Percentiles rank a stretch among this genome's conserved stretches.
Conservation (phyloP, 2,113 vertebrate genomes). For the Psilopogon haemacephalus region DNA sequence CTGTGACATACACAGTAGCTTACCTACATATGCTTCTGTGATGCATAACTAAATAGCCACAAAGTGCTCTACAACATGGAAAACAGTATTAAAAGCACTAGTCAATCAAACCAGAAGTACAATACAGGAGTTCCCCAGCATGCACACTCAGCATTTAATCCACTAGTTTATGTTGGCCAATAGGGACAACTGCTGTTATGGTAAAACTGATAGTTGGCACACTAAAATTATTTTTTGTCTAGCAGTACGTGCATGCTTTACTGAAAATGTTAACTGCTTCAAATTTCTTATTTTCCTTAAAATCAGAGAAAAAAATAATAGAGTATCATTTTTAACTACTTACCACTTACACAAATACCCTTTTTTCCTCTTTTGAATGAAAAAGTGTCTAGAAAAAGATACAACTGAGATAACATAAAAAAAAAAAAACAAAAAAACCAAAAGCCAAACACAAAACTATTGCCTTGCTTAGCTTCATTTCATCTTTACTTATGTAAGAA, state of each 20-base stretch:
- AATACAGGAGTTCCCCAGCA: neutral
- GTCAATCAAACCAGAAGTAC: neutral
- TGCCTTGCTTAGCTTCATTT: neutral
- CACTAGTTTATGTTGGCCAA: neutral
- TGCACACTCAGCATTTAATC: neutral
- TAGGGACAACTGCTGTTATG: neutral
- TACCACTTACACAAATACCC: neutral
- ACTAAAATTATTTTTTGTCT: neutral
- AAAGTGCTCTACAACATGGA: neutral
- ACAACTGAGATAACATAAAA: neutral
- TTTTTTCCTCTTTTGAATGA: neutral
- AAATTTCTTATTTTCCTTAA: neutral
- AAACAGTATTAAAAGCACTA: neutral
- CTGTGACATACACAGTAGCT: neutral
- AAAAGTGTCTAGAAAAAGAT: neutral
- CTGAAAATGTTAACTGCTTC: neutral
- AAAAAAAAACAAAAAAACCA: no score
- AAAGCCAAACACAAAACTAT: neutral
- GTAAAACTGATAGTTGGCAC: neutral
- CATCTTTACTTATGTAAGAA: neutral
- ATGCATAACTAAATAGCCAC: conserved; percentile 21
- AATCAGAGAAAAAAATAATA: neutral
- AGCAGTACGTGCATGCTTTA: neutral
- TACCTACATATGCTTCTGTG: neutral
- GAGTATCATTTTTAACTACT: neutral